Conservation (phyloP, 2,888 invertebrate species). For the Erebia epiphron region DNA sequence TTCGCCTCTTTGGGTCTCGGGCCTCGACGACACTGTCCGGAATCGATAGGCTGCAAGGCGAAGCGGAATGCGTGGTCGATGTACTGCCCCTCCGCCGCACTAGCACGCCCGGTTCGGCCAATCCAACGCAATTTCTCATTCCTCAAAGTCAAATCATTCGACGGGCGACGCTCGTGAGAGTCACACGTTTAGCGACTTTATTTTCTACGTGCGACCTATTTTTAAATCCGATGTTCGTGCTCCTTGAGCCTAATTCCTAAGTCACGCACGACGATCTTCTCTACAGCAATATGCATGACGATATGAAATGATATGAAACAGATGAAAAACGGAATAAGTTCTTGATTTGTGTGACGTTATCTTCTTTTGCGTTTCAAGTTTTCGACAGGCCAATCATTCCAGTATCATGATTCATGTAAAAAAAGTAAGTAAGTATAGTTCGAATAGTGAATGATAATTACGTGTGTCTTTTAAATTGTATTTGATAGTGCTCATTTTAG, state of each 20-base stretch:
- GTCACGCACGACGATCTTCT: not conserved
- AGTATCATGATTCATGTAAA: not conserved
- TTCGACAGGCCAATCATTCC: not conserved
- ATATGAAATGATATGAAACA: not conserved
- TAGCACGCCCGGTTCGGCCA: not conserved
- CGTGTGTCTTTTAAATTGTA: too few relatives aligned
- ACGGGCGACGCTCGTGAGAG: not conserved
- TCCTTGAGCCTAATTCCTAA: not conserved
- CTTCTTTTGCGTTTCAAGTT: not conserved
- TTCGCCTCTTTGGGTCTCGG: constrained; percentile 45
- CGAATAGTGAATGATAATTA: not conserved
- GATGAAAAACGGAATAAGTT: not conserved
- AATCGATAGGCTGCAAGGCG: constrained; percentile 24
- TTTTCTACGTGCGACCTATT: not conserved
- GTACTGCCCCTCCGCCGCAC: constrained; percentile 36
- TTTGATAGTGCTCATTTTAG: too few relatives aligned
- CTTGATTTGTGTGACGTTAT: constrained; percentile 2
- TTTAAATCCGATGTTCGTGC: not conserved
- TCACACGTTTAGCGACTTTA: not conserved
- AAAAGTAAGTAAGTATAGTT: not conserved
- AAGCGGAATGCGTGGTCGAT: constrained; percentile 52
- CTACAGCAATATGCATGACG: not conserved
- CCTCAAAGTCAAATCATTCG: constrained; percentile 12
- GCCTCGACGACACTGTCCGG: constrained; percentile 40
- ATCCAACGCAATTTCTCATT: not conserved